A percentile compares a stretch with the other conserved stretches of the same genome.
Evolutionary conservation across 2,113 vertebrate genomes (phyloP).

Genomic region (Pedetes capensis): DNA sequence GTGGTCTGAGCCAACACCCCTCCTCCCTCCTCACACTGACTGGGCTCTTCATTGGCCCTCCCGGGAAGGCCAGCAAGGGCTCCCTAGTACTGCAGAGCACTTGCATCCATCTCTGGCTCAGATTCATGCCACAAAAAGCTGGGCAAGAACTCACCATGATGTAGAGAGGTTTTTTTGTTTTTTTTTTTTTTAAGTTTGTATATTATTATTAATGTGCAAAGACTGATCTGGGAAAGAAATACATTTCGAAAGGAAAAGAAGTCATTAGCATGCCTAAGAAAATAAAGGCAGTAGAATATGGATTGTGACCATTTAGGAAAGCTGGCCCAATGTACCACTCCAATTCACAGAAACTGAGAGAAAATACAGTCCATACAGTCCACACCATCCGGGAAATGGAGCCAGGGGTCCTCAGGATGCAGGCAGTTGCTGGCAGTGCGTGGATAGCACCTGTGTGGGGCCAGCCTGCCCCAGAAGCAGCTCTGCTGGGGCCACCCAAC

Average conservation of each 20-base stretch:
- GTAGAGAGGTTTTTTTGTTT: background rate
- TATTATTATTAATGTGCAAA: constrained; percentile 41
- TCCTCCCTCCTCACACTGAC: background rate
- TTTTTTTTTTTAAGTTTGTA: background rate
- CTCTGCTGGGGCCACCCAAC: background rate
- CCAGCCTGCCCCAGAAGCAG: background rate
- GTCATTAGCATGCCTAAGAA: constrained; percentile 56
- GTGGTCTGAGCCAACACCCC: background rate
- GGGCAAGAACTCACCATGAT: background rate
- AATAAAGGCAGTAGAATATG: constrained; percentile 57
- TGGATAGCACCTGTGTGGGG: fast-evolving
- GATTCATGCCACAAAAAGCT: background rate
- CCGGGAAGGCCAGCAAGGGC: background rate
- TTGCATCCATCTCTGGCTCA: background rate
- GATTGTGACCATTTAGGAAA: constrained; percentile 49
- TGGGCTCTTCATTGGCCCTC: background rate
- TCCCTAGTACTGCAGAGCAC: background rate
- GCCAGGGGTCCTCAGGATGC: background rate
- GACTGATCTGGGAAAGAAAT: constrained; percentile 15
- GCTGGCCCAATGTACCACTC: background rate
- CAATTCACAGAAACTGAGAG: constrained; percentile 2
- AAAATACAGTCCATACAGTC: constrained; percentile 32
- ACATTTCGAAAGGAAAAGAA: constrained; percentile 33
- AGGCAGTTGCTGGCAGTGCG: background rate
- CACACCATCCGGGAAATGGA: too few species aligned